Percentiles rank a stretch among this genome's conserved stretches.
Conservation (phyloP, 2,888 invertebrate species). For the Lordiphosa fenestrarum region DNA sequence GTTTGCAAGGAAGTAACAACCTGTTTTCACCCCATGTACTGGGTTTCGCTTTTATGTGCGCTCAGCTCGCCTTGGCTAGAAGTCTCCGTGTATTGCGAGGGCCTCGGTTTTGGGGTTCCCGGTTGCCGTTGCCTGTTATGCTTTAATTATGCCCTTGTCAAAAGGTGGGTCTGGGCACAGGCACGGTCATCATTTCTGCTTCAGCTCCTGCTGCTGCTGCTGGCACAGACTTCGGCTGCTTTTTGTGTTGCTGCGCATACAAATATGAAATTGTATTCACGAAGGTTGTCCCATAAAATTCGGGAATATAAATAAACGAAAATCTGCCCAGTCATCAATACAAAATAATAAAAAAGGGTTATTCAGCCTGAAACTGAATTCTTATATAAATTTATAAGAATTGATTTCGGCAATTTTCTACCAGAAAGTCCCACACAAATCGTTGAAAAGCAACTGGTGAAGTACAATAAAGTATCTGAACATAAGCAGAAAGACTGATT, state of each 20-base stretch:
- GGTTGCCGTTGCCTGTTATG: constrained; percentile 48
- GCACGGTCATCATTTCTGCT: constrained; percentile 17
- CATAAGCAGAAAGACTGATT: too few relatives aligned
- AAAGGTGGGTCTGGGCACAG: constrained; percentile 56
- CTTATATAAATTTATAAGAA: background rate
- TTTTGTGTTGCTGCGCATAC: constrained; percentile 25
- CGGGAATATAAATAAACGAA: constrained; percentile 26
- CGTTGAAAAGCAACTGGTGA: too few relatives aligned
- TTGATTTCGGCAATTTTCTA: too few relatives aligned
- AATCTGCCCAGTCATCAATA: constrained; percentile 37
- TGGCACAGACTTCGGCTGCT: constrained; percentile 37
- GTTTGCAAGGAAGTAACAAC: constrained; percentile 74
- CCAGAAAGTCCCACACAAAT: too few relatives aligned
- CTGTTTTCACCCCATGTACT: constrained; percentile 71
- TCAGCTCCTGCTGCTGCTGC: constrained; percentile 9
- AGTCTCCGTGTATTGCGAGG: background rate
- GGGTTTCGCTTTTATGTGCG: constrained; percentile 60
- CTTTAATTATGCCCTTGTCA: constrained; percentile 74
- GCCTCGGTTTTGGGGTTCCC: constrained; percentile 4
- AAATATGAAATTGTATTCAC: constrained; percentile 12
- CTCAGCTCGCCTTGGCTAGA: constrained; percentile 5
- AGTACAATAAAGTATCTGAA: too few relatives aligned
- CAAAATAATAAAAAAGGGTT: constrained; percentile 10
- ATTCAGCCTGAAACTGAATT: background rate
- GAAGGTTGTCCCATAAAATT: constrained; percentile 37